Evolutionary conservation across 2,113 vertebrate species (phyloP).

Genomic region (Diadophis punctatus): DNA sequence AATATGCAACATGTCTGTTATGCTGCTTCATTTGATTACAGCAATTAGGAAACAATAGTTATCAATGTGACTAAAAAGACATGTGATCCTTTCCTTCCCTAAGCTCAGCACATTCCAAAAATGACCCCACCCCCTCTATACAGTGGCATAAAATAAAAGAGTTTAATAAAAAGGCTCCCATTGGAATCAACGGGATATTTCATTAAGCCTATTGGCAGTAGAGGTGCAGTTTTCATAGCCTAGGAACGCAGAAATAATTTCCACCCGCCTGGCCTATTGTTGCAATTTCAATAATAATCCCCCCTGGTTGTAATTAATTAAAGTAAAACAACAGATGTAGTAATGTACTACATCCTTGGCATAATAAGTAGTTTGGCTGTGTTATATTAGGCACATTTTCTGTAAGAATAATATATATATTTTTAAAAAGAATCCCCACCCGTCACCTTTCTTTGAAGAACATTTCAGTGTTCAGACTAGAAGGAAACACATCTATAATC

Average conservation of each 20-base stretch:
- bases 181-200: background rate
- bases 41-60: background rate
- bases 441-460: background rate
- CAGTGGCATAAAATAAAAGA: background rate
- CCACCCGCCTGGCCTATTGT: background rate
- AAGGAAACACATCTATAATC: background rate
- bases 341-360: background rate
- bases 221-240: background rate
- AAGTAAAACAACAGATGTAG: conserved; percentile 1
- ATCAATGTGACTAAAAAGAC: background rate
- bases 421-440: background rate
- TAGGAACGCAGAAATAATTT: background rate
- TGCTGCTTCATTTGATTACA: background rate
- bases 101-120: background rate
- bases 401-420: background rate
- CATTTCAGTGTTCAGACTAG: background rate
- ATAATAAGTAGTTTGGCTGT: background rate
- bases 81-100: background rate
- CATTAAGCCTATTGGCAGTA: background rate
- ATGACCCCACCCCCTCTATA: background rate
- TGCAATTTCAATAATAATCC: background rate
- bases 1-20: background rate
- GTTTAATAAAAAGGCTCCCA: background rate
- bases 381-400: background rate
- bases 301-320: background rate